Evolutionary conservation across 2,113 vertebrate genomes (phyloP).

Genomic region (Cyprinus carpio): DNA sequence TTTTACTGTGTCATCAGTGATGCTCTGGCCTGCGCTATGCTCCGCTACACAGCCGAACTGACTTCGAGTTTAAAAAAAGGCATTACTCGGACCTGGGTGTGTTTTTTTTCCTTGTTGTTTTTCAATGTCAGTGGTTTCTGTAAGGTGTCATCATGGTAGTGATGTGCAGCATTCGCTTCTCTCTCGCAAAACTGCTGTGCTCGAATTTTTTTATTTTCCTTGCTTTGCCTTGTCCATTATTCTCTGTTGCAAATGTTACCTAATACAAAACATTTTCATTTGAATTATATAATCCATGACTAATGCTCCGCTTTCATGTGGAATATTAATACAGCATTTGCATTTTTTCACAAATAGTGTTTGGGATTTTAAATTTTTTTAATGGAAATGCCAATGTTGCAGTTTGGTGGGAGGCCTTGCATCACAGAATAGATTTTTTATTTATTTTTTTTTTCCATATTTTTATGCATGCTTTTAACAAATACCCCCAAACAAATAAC

Average conservation of each 20-base stretch:
- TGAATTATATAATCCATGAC: constrained; percentile 70
- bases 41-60: background rate
- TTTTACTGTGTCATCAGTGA: constrained; percentile 50
- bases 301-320: constrained; percentile 67
- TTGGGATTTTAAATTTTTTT: constrained; percentile 68
- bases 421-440: constrained; percentile 64
- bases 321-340: constrained; percentile 72
- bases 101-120: background rate
- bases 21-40: background rate
- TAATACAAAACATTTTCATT: constrained; percentile 69
- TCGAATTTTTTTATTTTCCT: constrained; percentile 38
- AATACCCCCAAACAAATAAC: constrained; percentile 65
- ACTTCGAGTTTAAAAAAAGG: background rate
- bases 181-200: constrained; percentile 56
- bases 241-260: constrained; percentile 63
- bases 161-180: constrained; percentile 36
- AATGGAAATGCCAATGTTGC: constrained; percentile 62
- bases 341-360: constrained; percentile 68
- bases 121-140: constrained; percentile 4
- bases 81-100: background rate
- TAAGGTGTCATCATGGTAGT: constrained; percentile 18
- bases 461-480: constrained; percentile 68
- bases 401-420: constrained; percentile 61
- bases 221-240: constrained; percentile 43
- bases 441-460: constrained; percentile 56